Evolutionary conservation across 2,888 invertebrate genomes (phyloP).

Genomic region (Catotricha subobsoleta): DNA sequence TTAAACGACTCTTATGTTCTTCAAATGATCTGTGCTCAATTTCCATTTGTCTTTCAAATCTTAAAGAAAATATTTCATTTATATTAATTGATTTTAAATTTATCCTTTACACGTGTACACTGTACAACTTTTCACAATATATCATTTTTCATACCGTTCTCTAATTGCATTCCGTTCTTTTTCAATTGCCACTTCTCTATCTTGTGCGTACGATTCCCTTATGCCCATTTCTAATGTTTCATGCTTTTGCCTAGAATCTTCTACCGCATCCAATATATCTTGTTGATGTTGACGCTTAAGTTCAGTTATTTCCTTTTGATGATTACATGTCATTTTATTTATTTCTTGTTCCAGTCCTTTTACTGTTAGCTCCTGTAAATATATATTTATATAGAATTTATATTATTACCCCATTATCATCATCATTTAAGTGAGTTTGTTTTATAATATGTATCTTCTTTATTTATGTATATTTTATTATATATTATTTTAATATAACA

Average conservation of each 20-base stretch:
- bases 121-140: background rate
- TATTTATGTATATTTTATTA: too few relatives aligned
- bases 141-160: conserved; percentile 36
- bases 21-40: conserved; percentile 36
- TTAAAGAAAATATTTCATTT: conserved; percentile 12
- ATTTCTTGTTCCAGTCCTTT: conserved; percentile 76
- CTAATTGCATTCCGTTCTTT: conserved; percentile 41
- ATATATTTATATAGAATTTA: background rate
- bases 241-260: conserved; percentile 42
- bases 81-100: conserved; percentile 9
- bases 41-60: conserved; percentile 36
- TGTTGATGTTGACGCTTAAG: conserved; percentile 36
- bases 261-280: conserved; percentile 49
- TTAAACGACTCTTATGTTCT: conserved; percentile 33
- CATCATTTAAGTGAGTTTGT: too few relatives aligned
- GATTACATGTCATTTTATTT: conserved; percentile 54
- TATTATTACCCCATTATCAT: too few relatives aligned
- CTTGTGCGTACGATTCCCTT: conserved; percentile 39
- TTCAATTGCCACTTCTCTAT: conserved; percentile 41
- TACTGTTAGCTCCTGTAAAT: conserved; percentile 53
- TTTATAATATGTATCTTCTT: too few relatives aligned
- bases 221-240: conserved; percentile 41
- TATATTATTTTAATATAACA: too few relatives aligned
- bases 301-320: conserved; percentile 43
- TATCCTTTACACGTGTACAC: background rate